These are phyloP conservation scores for Pseudanteris insignis DNA, from an alignment of 2,888 invertebrate genomes.

Conservation along the genomic window DNA sequence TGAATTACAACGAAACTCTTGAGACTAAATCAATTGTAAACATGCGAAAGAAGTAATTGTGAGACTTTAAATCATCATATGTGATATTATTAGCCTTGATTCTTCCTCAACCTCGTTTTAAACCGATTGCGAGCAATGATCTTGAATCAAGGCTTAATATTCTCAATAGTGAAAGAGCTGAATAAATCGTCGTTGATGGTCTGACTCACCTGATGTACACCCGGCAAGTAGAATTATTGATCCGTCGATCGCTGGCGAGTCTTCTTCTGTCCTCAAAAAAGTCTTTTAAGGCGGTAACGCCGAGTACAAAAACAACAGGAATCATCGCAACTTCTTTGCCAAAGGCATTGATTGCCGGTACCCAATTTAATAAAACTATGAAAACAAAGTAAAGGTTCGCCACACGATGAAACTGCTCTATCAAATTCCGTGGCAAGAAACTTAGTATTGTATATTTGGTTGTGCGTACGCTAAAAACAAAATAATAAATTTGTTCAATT, in stretches of 20 bases:
- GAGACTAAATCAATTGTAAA: too few relatives aligned
- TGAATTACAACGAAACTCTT: too few relatives aligned
- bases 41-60: slow-evolving; percentile 2
- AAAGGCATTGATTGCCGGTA: slow-evolving; percentile 92
- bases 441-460: slow-evolving; percentile 94
- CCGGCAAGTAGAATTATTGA: slow-evolving; percentile 92
- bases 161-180: slow-evolving; percentile 17
- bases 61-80: slow-evolving; percentile 33
- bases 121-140: slow-evolving; percentile 35
- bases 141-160: slow-evolving; percentile 34
- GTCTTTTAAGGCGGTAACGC: slow-evolving; percentile 94
- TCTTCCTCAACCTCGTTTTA: slow-evolving; percentile 44
- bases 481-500: too few relatives aligned
- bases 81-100: slow-evolving; percentile 51
- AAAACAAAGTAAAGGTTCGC: slow-evolving; percentile 98
- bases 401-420: slow-evolving; percentile 97
- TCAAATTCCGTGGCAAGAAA: slow-evolving; percentile 93
- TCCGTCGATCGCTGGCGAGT: slow-evolving; percentile 89
- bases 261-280: slow-evolving; percentile 92
- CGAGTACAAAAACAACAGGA: slow-evolving; percentile 92
- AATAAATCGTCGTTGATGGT: slow-evolving; percentile 16
- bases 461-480: slow-evolving; percentile 80
- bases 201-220: slow-evolving; percentile 86
- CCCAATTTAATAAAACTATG: slow-evolving; percentile 95
- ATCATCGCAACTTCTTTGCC: slow-evolving; percentile 96